Evolutionary conservation across 2,113 vertebrate genomes (phyloP), one percentile per base, ranked within the genome.

Genomic region (Myodes glareolus): DNA sequence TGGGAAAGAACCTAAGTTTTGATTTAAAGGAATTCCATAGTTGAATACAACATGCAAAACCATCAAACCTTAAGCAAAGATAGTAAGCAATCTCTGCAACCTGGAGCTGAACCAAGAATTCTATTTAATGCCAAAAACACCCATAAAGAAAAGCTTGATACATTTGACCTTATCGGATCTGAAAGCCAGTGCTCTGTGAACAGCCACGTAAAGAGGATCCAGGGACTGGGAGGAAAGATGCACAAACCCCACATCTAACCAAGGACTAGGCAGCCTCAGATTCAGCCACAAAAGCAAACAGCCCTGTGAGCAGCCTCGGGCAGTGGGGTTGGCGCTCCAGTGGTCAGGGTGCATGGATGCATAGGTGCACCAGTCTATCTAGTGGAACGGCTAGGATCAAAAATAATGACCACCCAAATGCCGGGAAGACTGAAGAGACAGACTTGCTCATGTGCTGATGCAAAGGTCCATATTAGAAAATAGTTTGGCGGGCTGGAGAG

Each of bases 311-410:
- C 12, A 17, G 80, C 36, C 12, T 5, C 10, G 9, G 75, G 5
- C 77, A n/a, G 31, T 39, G 0, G 13, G 12, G 7, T 19, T 3
- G 12, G 58, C 4, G 23, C 82, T 85, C 58, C 4, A 23, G 16
- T 42, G 27, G 27, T 6, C 3, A 68, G 33, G 52, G 33, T 9
- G 27, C 9, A 10, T 63, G 6, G 72, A 14, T 1, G 7, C 10
- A 39, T 12, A 16, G 23, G 36, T 3, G 13, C 45, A 33, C 10
- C 45, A 16, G 68, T 39, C 68, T 36, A 7, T 23, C 39, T n/a
- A 39, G 61, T 0, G 13, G 31, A 2, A 1, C 2, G 6, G 75
- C 88, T 16, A 1, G 21, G 27, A 3, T 21, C 8, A 17, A n/a
- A 36, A 0, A 8, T 1, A 12, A 25, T 13, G 42, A 2, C n/a